Evolutionary conservation across 2,888 invertebrate species (phyloP).

Genomic region (Ophonus ardosiacus): DNA sequence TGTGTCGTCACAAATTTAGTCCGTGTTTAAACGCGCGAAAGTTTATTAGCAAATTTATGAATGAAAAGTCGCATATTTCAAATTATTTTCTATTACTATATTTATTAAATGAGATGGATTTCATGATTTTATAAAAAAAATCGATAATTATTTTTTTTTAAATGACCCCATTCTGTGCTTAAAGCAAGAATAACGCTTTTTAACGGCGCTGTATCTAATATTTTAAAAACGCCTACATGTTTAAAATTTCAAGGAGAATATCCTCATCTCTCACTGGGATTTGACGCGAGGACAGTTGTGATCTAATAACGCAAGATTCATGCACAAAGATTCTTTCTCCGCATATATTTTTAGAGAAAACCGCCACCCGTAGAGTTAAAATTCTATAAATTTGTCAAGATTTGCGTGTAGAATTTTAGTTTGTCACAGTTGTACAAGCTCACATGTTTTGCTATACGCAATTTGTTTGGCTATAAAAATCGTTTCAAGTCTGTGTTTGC

Average conservation of each 20-base stretch:
- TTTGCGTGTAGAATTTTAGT: constrained; percentile 22
- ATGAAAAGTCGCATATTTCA: no score
- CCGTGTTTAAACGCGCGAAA: no score
- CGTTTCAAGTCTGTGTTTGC: constrained; percentile 36
- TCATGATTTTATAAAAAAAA: no score
- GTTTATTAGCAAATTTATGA: no score
- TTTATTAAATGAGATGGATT: no score
- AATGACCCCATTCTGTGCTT: no score
- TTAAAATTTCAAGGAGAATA: neutral
- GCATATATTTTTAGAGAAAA: neutral
- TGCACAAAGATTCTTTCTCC: neutral
- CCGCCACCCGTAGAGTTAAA: constrained; percentile 25
- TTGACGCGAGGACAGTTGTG: neutral
- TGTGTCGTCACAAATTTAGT: no score
- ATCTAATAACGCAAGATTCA: neutral
- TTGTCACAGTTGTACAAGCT: constrained; percentile 10
- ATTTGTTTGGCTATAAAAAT: constrained; percentile 39
- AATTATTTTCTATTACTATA: no score
- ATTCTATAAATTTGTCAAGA: constrained; percentile 36
- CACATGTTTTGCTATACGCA: constrained; percentile 31
- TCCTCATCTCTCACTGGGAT: neutral
- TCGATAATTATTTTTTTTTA: no score
- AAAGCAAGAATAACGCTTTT: no score
- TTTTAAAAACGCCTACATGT: neutral
- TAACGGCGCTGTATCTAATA: neutral